phyloP scores from a whole-genome alignment of 2,888 invertebrate species.

The Volucella inflata region DNA sequence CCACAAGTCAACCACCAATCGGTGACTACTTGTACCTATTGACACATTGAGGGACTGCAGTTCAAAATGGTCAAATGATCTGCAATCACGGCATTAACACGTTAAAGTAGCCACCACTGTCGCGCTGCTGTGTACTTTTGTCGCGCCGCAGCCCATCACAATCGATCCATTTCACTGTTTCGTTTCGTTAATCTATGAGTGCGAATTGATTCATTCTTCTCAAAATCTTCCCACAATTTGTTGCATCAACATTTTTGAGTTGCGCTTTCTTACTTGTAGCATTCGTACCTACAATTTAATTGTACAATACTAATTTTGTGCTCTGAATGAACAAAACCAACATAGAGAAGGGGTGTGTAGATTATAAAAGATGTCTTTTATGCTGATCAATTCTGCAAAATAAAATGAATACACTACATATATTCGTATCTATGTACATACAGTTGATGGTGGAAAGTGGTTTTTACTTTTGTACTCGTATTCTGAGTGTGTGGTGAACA shows the following conservation, averaged over 20 bases:
- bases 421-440: neutral
- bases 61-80: conserved; percentile 66
- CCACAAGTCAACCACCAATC: conserved; percentile 42
- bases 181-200: conserved; percentile 39
- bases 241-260: conserved; percentile 65
- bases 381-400: conserved; percentile 69
- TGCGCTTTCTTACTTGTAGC: conserved; percentile 3
- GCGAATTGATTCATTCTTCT: conserved; percentile 59
- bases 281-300: conserved; percentile 30
- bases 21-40: conserved; percentile 62
- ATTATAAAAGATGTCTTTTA: conserved; percentile 53
- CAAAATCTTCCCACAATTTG: conserved; percentile 64
- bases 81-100: conserved; percentile 43
- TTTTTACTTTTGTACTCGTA: conserved; percentile 48
- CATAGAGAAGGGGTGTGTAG: conserved; percentile 42
- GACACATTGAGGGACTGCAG: conserved; percentile 70
- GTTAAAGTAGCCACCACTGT: conserved; percentile 26
- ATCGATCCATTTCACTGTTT: conserved; percentile 59
- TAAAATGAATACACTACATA: conserved; percentile 54
- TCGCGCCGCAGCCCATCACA: conserved; percentile 43
- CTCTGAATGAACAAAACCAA: neutral
- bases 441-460: conserved; percentile 61
- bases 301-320: conserved; percentile 50
- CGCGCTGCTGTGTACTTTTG: conserved; percentile 23
- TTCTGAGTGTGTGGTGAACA: conserved; percentile 72